These are phyloP conservation scores for Mystacides longicornis DNA, from an alignment of 2,888 invertebrate species.

Conservation along the genomic window DNA sequence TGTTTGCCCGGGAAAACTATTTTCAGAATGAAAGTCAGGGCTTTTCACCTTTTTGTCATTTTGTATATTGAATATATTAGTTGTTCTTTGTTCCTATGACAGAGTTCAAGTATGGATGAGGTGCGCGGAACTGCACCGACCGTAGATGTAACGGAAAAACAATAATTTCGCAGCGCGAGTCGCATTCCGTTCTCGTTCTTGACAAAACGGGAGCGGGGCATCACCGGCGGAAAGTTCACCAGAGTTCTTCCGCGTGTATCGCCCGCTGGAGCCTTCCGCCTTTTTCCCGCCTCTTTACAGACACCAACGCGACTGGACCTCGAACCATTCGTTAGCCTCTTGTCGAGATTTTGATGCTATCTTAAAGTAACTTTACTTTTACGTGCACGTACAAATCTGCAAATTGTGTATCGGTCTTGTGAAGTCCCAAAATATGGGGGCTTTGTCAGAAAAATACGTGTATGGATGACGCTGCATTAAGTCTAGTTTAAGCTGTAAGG, in stretches of 20 bases:
- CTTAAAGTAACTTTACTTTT: too few relatives aligned
- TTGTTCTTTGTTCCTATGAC: background rate
- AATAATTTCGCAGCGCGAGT: slow-evolving; percentile 14
- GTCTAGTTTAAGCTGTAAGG: too few relatives aligned
- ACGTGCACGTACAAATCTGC: too few relatives aligned
- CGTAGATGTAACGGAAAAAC: slow-evolving; percentile 16
- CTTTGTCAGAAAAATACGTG: too few relatives aligned
- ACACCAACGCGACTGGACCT: slow-evolving; percentile 10
- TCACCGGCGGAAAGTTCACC: slow-evolving; percentile 18
- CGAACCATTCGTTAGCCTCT: slow-evolving; percentile 9
- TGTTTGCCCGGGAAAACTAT: slow-evolving; percentile 4
- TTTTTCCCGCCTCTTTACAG: slow-evolving; percentile 10
- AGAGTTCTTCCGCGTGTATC: slow-evolving; percentile 32
- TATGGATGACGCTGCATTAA: too few relatives aligned
- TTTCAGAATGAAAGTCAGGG: background rate
- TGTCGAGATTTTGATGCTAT: too few relatives aligned
- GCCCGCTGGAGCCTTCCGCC: slow-evolving; percentile 13
- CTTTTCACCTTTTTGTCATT: too few relatives aligned
- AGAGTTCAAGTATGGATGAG: too few relatives aligned
- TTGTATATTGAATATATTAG: background rate
- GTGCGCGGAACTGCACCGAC: background rate
- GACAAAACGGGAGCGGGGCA: slow-evolving; percentile 20
- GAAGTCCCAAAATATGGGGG: too few relatives aligned
- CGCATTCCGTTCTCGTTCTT: slow-evolving; percentile 25
- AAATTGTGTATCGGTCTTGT: too few relatives aligned